A percentile compares a stretch with the other conserved stretches of the same genome.
phyloP scores from a whole-genome alignment of 2,888 invertebrate species.

The Polymixis lichenea region DNA sequence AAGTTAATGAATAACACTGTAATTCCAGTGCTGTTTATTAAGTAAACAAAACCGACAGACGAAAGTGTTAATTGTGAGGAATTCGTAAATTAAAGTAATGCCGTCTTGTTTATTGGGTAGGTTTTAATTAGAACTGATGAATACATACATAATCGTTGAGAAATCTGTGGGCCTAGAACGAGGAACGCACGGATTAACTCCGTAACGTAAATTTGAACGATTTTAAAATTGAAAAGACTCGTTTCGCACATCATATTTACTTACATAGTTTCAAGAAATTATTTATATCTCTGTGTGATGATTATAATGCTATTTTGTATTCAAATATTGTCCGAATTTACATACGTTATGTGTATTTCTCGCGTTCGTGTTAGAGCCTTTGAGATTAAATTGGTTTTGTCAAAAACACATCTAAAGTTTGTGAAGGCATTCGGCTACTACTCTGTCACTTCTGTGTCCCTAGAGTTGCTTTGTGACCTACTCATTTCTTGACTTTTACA shows the following conservation, averaged over 20 bases:
- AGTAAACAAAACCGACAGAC: conserved; percentile 22
- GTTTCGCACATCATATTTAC: not conserved
- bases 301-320: not conserved
- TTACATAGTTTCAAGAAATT: too few species aligned
- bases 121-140: not conserved
- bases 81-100: conserved; percentile 10
- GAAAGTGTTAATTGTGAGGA: not conserved
- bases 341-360: not conserved
- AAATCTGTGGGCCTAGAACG: not conserved
- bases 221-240: not conserved
- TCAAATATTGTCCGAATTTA: not conserved
- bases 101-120: conserved; percentile 4
- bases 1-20: conserved; percentile 13
- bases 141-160: not conserved
- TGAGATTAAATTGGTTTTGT: too few species aligned
- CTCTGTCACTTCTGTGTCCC: not conserved
- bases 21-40: conserved; percentile 30
- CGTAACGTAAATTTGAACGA: not conserved
- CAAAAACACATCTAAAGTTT: not conserved
- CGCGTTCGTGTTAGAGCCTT: not conserved
- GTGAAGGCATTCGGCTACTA: not conserved
- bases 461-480: not conserved
- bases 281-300: not conserved
- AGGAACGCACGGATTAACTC: not conserved
- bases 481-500: not conserved